A percentile compares a stretch with the other conserved stretches of the same genome.
Conservation (phyloP, 2,113 vertebrate species). For the Nycticebus coucang region DNA sequence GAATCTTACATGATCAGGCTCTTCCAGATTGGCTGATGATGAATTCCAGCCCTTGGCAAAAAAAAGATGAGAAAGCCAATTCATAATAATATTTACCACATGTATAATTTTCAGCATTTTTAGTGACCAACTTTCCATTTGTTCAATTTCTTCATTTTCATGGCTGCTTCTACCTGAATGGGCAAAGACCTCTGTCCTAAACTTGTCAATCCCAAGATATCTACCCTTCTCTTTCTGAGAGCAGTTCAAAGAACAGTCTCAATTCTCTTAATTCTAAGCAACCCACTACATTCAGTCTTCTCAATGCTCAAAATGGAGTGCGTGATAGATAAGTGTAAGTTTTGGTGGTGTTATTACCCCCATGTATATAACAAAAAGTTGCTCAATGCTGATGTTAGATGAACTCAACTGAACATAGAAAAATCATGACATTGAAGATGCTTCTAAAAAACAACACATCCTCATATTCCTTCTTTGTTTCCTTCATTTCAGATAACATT, state of each 20-base stretch:
- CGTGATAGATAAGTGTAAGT: neutral
- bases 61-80: constrained; percentile 32
- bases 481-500: neutral
- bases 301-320: neutral
- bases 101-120: neutral
- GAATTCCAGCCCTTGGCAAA: neutral
- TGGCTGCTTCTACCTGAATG: neutral
- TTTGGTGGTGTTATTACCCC: neutral
- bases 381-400: neutral
- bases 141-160: neutral
- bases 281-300: neutral
- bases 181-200: neutral
- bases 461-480: neutral
- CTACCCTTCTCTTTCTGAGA: neutral
- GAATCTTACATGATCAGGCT: neutral
- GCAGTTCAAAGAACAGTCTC: neutral
- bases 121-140: neutral
- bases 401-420: neutral
- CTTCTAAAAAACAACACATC: neutral
- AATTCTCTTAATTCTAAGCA: neutral
- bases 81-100: neutral
- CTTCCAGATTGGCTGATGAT: neutral
- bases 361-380: neutral
- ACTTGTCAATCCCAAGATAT: neutral
- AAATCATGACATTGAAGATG: neutral